These are phyloP conservation scores for Todiramphus saurophagus DNA, from an alignment of 2,113 vertebrate genomes.

Conservation along the genomic window DNA sequence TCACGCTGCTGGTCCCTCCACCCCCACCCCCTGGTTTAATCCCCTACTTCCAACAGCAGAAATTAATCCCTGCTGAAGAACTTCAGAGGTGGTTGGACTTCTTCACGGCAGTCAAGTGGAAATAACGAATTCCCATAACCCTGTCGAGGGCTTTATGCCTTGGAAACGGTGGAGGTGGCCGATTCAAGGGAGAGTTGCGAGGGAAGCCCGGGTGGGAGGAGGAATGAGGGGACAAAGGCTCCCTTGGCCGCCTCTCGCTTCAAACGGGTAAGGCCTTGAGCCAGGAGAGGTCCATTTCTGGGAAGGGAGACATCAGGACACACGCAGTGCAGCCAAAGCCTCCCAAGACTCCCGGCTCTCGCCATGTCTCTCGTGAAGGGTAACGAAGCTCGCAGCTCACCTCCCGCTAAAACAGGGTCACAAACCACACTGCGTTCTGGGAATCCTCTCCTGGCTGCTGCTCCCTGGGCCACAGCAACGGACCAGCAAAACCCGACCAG, in stretches of 20 bases:
- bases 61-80: background rate
- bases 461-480: background rate
- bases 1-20: background rate
- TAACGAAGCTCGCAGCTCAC: fast-evolving
- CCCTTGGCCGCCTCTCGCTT: fast-evolving
- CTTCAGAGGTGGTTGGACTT: background rate
- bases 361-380: fast-evolving
- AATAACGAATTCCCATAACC: background rate
- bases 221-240: background rate
- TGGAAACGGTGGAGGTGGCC: background rate
- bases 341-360: fast-evolving
- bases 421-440: background rate
- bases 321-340: fast-evolving
- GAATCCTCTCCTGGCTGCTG: background rate
- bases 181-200: fast-evolving
- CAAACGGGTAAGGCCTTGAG: fast-evolving
- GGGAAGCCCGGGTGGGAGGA: background rate
- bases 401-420: background rate
- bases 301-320: background rate
- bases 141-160: background rate
- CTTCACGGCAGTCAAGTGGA: background rate
- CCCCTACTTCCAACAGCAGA: background rate
- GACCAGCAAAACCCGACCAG: background rate
- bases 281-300: background rate
- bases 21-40: background rate